A percentile compares a stretch with the other conserved stretches of the same genome.
Conservation (phyloP, 1,140 invertebrate species). For the Orchesella cincta region DNA sequence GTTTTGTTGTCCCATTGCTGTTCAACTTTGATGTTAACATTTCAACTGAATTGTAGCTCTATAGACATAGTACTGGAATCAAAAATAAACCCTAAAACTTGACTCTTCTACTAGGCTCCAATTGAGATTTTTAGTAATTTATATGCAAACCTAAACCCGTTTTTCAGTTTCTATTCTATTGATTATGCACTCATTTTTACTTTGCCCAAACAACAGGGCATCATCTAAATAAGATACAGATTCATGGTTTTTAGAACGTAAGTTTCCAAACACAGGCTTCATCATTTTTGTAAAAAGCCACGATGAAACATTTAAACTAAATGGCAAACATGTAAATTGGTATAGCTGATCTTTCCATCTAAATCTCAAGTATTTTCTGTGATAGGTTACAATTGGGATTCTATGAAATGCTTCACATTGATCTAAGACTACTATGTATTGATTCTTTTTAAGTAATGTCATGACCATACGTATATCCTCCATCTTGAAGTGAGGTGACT, state of each 20-base stretch:
- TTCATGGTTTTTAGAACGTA: background rate
- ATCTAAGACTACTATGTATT: slow-evolving; percentile 31
- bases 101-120: background rate
- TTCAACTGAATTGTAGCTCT: background rate
- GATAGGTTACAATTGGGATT: background rate
- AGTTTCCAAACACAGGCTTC: background rate
- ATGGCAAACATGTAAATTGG: slow-evolving; percentile 37
- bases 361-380: slow-evolving; percentile 40
- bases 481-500: background rate
- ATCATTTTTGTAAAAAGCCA: background rate
- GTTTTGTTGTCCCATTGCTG: background rate
- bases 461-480: background rate
- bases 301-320: slow-evolving; percentile 26
- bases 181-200: background rate
- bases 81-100: background rate
- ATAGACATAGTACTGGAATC: background rate
- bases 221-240: background rate
- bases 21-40: background rate
- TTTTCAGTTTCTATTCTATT: background rate
- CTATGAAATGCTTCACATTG: slow-evolving; percentile 36
- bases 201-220: background rate
- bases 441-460: background rate
- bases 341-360: slow-evolving; percentile 27
- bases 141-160: background rate
- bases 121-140: slow-evolving; percentile 6